Evolutionary conservation across 1,140 invertebrate genomes (phyloP).

Genomic region (Apocrypta bakeri): DNA sequence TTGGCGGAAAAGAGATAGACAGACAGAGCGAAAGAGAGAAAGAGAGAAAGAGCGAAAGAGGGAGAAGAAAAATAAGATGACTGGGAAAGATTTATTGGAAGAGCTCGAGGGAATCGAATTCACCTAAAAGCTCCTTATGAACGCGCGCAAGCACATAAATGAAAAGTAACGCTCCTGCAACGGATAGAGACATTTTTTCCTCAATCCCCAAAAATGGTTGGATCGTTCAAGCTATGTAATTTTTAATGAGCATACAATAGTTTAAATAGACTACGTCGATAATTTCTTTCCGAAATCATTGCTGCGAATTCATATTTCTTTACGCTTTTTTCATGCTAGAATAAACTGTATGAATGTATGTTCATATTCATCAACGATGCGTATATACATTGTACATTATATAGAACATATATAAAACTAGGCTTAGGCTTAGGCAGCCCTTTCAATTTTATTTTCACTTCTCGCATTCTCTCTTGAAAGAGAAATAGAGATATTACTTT

Average conservation of each 20-base stretch:
- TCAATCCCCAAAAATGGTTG: neutral
- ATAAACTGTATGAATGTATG: too few species aligned
- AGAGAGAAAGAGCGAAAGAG: constrained; percentile 6
- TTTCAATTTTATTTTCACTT: constrained; percentile 1
- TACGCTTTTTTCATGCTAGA: too few species aligned
- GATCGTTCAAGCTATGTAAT: neutral
- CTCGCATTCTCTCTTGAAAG: neutral
- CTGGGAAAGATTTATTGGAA: constrained; percentile 41
- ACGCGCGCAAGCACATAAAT: constrained; percentile 43
- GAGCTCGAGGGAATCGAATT: constrained; percentile 36
- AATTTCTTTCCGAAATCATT: neutral
- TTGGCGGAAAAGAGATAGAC: neutral
- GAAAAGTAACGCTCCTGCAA: constrained; percentile 42
- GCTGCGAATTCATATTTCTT: too few species aligned
- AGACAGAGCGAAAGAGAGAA: neutral
- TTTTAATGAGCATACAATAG: neutral
- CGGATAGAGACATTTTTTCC: neutral
- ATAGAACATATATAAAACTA: neutral
- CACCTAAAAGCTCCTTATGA: constrained; percentile 48
- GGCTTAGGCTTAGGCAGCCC: neutral
- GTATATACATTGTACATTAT: too few species aligned
- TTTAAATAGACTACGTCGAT: neutral
- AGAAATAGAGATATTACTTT: neutral
- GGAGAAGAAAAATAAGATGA: constrained; percentile 10
- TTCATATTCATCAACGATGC: neutral